These are phyloP conservation scores for Eunapius fragilis DNA, from an alignment of 37 sponge, comb jelly and placozoan species.

Conservation along the genomic window DNA sequence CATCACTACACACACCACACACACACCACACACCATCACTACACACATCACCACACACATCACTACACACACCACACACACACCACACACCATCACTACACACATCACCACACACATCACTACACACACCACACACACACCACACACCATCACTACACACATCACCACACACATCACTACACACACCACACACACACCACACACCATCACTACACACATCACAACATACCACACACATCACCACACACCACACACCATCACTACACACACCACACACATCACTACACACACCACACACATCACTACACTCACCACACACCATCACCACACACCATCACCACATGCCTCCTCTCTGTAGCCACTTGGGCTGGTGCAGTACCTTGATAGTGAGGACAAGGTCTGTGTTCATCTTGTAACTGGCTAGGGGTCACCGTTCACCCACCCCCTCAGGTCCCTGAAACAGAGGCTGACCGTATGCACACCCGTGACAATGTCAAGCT, in stretches of 20 bases:
- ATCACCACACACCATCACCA: not conserved
- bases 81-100: not conserved
- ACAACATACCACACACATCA: not conserved
- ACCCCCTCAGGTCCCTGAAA: slow-evolving; percentile 54
- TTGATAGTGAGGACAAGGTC: slow-evolving; percentile 71
- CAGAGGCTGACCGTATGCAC: slow-evolving; percentile 87
- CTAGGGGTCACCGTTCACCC: not conserved
- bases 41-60: not conserved
- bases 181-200: not conserved
- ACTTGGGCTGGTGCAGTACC: slow-evolving; percentile 80
- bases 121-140: too few relatives aligned
- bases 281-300: not conserved
- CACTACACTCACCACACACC: not conserved
- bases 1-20: too few relatives aligned
- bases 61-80: not conserved
- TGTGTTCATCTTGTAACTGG: not conserved
- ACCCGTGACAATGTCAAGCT: slow-evolving; percentile 94
- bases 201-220: not conserved
- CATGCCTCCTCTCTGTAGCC: slow-evolving; percentile 80
- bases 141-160: not conserved
- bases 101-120: not conserved
- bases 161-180: not conserved
- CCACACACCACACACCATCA: not conserved
- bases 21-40: not conserved
- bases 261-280: not conserved